A percentile compares a stretch with the other conserved stretches of the same genome.
phyloP scores from a whole-genome alignment of 2,797 vertebrate genomes.

The Sebastes hubbsi region DNA sequence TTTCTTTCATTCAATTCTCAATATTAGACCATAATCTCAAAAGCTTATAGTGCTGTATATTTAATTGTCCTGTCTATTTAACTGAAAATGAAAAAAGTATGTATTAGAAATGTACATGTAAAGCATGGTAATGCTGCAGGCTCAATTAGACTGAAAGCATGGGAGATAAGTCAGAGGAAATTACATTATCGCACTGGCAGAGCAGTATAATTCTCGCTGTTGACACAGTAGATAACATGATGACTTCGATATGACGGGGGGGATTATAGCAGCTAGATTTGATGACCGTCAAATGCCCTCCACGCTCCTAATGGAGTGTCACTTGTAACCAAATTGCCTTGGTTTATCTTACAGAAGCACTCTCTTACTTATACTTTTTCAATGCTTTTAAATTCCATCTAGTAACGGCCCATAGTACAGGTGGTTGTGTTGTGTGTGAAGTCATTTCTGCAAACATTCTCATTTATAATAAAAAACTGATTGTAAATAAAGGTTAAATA shows the following conservation, averaged over 20 bases:
- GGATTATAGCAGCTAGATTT: constrained; percentile 51
- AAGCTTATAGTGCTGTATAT: constrained; percentile 2
- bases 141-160: constrained; percentile 58
- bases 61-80: constrained; percentile 24
- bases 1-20: background rate
- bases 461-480: background rate
- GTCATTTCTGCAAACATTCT: background rate
- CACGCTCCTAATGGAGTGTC: constrained; percentile 28
- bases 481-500: background rate
- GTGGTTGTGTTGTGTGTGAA: background rate
- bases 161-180: constrained; percentile 53
- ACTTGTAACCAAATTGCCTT: constrained; percentile 31
- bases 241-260: constrained; percentile 37
- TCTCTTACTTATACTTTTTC: background rate
- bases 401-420: background rate
- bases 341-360: constrained; percentile 38
- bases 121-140: constrained; percentile 14
- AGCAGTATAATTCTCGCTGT: constrained; percentile 45
- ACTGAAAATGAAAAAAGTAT: constrained; percentile 14
- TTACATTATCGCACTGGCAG: constrained; percentile 34
- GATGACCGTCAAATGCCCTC: constrained; percentile 61
- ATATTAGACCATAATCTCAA: constrained; percentile 31
- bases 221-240: constrained; percentile 58
- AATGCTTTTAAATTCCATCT: background rate
- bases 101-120: constrained; percentile 47